phyloP scores from a whole-genome alignment of 2,797 vertebrate genomes.

The Sphaeramia orbicularis region DNA sequence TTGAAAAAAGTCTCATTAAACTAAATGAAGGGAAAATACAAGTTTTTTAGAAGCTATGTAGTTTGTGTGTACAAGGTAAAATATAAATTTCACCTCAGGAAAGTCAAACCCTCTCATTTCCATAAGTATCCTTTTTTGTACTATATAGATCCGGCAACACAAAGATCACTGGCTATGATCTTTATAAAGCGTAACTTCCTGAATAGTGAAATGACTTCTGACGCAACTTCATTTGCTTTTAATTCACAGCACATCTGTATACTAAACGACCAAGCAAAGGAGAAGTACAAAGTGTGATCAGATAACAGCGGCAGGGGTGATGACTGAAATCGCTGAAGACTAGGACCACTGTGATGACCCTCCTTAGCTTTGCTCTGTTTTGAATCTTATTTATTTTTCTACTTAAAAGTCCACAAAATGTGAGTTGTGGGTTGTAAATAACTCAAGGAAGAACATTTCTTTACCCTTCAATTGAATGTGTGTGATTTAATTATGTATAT shows the following conservation, averaged over 20 bases:
- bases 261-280: slow-evolving; percentile 87
- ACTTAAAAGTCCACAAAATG: slow-evolving; percentile 52
- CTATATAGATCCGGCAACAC: no score
- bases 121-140: no score
- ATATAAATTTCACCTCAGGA: no score
- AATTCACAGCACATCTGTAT: slow-evolving; percentile 89
- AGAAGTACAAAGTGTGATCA: slow-evolving; percentile 88
- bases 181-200: not conserved
- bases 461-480: slow-evolving; percentile 16
- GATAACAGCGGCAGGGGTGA: slow-evolving; percentile 15
- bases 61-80: no score
- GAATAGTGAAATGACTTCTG: not conserved
- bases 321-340: slow-evolving; percentile 61
- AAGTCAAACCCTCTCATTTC: no score
- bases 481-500: slow-evolving; percentile 49
- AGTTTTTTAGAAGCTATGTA: no score
- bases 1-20: no score
- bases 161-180: no score
- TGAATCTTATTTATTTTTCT: slow-evolving; percentile 73
- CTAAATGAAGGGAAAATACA: no score
- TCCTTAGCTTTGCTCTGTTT: slow-evolving; percentile 63
- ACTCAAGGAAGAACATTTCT: slow-evolving; percentile 42
- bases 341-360: slow-evolving; percentile 81
- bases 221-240: not conserved
- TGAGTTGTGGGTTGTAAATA: slow-evolving; percentile 63